phyloP scores from a whole-genome alignment of 2,113 vertebrate species.

The Arizona elegans region DNA sequence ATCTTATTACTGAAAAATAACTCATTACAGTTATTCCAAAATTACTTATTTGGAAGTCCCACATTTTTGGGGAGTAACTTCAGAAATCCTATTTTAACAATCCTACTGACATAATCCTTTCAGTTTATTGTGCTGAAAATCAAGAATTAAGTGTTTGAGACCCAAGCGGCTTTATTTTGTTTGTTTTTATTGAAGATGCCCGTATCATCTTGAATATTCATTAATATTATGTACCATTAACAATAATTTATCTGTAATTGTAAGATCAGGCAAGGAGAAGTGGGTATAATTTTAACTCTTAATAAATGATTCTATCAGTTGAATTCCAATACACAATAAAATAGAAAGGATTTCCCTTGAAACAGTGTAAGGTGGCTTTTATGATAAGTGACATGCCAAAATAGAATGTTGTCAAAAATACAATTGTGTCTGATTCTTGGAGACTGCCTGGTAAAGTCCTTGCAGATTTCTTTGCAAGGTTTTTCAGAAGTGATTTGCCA shows the following conservation, averaged over 20 bases:
- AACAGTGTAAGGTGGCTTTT: not conserved
- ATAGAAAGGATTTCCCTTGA: not conserved
- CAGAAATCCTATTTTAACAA: not conserved
- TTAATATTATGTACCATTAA: not conserved
- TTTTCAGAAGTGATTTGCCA: too few relatives aligned
- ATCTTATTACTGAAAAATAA: not conserved
- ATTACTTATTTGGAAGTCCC: not conserved
- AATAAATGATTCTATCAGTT: not conserved
- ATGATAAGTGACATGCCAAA: not conserved
- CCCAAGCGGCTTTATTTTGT: not conserved
- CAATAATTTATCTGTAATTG: slow-evolving; percentile 9
- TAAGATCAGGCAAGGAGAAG: not conserved
- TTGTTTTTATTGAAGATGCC: not conserved
- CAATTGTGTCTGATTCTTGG: too few relatives aligned
- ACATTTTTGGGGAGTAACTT: not conserved
- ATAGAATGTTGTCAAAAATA: not conserved
- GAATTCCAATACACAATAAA: not conserved
- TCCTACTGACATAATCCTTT: not conserved
- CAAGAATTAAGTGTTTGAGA: not conserved
- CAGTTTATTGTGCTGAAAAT: too few relatives aligned
- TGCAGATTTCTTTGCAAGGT: too few relatives aligned
- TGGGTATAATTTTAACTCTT: not conserved
- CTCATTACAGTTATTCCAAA: not conserved
- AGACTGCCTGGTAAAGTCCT: too few relatives aligned
- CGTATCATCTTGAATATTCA: not conserved